A percentile compares a stretch with the other conserved stretches of the same genome.
phyloP scores from a whole-genome alignment of 92 coral and sea anemone species.

The Epizoanthus ramosus region DNA sequence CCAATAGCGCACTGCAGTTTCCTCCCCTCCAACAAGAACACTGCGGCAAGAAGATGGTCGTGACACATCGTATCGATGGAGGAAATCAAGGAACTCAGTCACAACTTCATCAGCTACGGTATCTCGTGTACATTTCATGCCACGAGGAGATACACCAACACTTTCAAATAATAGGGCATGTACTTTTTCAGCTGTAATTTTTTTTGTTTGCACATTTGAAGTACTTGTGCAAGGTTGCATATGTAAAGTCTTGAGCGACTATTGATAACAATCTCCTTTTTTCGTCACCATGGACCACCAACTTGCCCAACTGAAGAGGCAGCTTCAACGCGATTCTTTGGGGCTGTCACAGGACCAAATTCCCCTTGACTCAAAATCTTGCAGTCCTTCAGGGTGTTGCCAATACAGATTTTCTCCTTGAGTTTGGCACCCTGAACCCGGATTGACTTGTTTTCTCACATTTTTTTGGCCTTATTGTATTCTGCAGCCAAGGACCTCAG shows the following conservation, averaged over 20 bases:
- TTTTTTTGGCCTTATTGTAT: too few relatives aligned
- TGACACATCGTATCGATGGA: too few relatives aligned
- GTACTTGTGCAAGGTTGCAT: neutral
- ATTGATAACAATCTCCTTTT: neutral
- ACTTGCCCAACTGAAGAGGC: neutral
- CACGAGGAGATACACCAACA: conserved; percentile 17
- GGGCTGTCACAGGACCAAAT: too few relatives aligned
- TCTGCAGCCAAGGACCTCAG: too few relatives aligned
- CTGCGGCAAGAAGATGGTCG: too few relatives aligned
- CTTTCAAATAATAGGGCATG: conserved; percentile 10
- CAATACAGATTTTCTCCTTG: too few relatives aligned
- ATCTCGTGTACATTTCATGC: conserved; percentile 9
- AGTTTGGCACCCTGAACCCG: too few relatives aligned
- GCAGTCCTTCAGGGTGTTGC: too few relatives aligned
- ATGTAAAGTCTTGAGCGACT: neutral
- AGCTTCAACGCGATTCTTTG: neutral
- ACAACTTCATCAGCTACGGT: neutral
- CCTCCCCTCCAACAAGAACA: too few relatives aligned
- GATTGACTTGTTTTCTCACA: too few relatives aligned
- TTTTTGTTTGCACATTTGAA: neutral
- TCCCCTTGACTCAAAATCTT: too few relatives aligned
- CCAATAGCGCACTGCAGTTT: too few relatives aligned
- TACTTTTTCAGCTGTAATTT: neutral
- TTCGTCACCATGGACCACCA: conserved; percentile 2
- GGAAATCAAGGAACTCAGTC: neutral